Evolutionary conservation across 2,113 vertebrate genomes (phyloP), one percentile per base, ranked within the genome.

Genomic region (Dromas ardeola): DNA sequence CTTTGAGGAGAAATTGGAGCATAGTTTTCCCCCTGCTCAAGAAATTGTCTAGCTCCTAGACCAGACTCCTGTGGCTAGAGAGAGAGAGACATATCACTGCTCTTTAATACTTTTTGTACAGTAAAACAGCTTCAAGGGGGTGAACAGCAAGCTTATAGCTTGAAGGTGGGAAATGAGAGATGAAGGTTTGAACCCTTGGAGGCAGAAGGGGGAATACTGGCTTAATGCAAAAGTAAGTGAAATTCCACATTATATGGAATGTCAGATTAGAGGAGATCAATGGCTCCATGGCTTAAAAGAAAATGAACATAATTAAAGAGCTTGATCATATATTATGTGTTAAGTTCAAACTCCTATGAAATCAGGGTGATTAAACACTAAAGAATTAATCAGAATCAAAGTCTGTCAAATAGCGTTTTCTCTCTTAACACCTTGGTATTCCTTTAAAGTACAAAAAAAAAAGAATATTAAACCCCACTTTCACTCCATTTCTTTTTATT

Each of bases 291-390:
- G 81, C 78, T 95, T 90, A 94, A 94, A 95, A 96, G 86, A 91
- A 97, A 95, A 91, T 79, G 66, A 95, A 95, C 61, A 77, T 95
- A 97, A 96, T 96, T 96, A 95, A 96, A 92, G 56, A 85, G 73
- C 84, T 95, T 95, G 91, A 96, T 92, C 81, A 87, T 87, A 79
- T 61, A 95, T 80, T 95, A 89, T 55, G 67, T 8, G 32, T 62
- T 93, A 86, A 94, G 47, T 95, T 81, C 91, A 95, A 97, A 85
- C 81, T 77, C 74, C 70, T 91, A 70, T 36, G 53, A 95, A 97
- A 95, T 87, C 66, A 66, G 66, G 58, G 78, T 96, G 93, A 95
- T 94, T 97, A 95, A 95, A 95, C 38, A 85, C 56, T 72, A 47
- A 80, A 93, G 78, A 96, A 95, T 95, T 95, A 94, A 87, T 80